Evolutionary conservation across 1,140 invertebrate species (phyloP).

Genomic region (Campodea augens): DNA sequence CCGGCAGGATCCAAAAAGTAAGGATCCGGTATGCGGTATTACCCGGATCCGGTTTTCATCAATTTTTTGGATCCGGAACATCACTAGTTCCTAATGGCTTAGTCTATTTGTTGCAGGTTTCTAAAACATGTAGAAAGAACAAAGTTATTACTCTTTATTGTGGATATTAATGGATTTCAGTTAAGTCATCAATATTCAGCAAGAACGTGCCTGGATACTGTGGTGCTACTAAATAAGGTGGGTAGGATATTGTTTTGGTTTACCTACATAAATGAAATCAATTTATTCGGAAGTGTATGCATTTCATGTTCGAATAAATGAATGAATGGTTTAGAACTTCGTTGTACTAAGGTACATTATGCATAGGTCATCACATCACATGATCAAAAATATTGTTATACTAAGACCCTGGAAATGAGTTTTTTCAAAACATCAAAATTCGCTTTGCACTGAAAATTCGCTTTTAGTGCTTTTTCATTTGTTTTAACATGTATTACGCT

Average conservation of each 20-base stretch:
- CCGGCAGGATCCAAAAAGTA: too few species aligned
- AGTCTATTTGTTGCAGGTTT: slow-evolving; percentile 31
- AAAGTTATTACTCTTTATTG: slow-evolving; percentile 65
- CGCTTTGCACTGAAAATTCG: too few species aligned
- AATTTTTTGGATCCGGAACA: too few species aligned
- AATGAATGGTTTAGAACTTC: neutral
- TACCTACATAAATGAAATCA: slow-evolving; percentile 2
- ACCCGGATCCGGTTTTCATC: too few species aligned
- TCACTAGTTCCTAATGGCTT: too few species aligned
- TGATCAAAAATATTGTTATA: neutral
- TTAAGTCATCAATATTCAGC: slow-evolving; percentile 39
- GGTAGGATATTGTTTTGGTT: slow-evolving; percentile 10
- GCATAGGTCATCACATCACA: neutral
- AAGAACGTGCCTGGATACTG: slow-evolving; percentile 65
- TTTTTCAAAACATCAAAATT: too few species aligned
- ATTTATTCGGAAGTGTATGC: neutral
- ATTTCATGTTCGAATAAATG: neutral
- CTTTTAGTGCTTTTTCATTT: too few species aligned
- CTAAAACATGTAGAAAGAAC: slow-evolving; percentile 84
- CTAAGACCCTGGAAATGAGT: neutral
- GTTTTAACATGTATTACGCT: too few species aligned
- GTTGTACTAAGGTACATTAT: neutral
- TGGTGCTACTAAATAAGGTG: slow-evolving; percentile 70
- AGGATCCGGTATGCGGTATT: neutral
- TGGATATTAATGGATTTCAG: slow-evolving; percentile 75